Evolutionary conservation across 2,113 vertebrate species (phyloP), one percentile per base, ranked within the genome.

Genomic region (Cynoglossus semilaevis): DNA sequence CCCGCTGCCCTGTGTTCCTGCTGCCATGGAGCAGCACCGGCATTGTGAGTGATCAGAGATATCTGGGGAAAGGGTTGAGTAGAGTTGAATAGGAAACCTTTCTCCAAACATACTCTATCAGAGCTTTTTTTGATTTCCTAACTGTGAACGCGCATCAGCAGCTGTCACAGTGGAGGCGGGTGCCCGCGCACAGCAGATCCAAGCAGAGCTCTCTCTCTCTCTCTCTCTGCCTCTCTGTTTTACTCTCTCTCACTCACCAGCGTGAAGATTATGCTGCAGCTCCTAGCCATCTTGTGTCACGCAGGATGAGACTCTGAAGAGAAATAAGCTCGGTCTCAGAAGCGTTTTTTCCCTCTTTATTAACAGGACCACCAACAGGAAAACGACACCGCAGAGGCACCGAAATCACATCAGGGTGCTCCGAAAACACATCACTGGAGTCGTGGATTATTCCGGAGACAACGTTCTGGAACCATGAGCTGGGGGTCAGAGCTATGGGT

Each of bases 401-500:
- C 42, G n/a, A 55, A 51, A 70, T 56, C 70, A 59, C 52, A 49
- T 49, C 63, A 55, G 64, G 5, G 49, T 10, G 34, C 49, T 11
- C 38, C 5, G 29, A 67, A 63, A 72, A 66, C 71, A 66, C 49
- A 57, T 65, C 76, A 10, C 47, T 16, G 54, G 71, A 83, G 83
- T 67, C 66, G 87, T 87, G 87, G 88, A 89, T 89, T 89, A 84
- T 83, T 76, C 72, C 54, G 76, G 73, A 85, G 80, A 88, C 68
- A 76, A 42, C 80, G 75, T 7, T 34, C 76, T 85, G 87, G 66
- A 88, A 88, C 88, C 88, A 90, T 90, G 88, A 90, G 88, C 87
- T 90, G 88, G 88, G 88, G 88, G 77, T 79, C 84, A 54, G 88
- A 90, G 84, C 88, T 90, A 60, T 90, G 88, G 88, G 88, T 90